Evolutionary conservation across 2,797 vertebrate genomes (phyloP).

Genomic region (Lagodon rhomboides): DNA sequence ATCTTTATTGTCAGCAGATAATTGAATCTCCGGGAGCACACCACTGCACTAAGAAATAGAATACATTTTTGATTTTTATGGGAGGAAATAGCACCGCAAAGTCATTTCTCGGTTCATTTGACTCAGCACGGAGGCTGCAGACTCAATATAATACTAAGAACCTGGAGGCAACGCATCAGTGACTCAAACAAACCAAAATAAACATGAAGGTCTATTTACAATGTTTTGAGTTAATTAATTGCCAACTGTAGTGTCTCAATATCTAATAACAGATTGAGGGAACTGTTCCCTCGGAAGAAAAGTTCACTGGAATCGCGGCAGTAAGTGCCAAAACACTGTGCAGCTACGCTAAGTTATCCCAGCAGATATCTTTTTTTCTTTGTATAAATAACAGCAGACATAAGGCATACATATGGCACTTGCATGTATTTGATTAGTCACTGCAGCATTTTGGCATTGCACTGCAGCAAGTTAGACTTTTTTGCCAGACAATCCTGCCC

Average conservation of each 20-base stretch:
- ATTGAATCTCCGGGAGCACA: neutral
- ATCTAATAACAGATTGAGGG: neutral
- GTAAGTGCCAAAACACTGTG: neutral
- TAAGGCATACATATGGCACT: neutral
- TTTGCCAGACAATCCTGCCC: too few species aligned
- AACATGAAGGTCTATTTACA: neutral
- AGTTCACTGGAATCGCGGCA: neutral
- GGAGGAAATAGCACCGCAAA: neutral
- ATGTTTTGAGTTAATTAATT: neutral
- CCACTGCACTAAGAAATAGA: neutral
- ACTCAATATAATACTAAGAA: neutral
- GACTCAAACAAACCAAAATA: neutral
- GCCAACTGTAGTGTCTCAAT: neutral
- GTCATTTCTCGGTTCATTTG: constrained; percentile 15
- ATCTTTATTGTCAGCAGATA: constrained; percentile 1
- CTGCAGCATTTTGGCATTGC: neutral
- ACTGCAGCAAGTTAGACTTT: neutral
- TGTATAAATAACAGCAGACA: neutral
- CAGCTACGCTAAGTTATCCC: neutral
- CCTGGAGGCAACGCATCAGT: neutral
- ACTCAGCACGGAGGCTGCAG: constrained; percentile 18
- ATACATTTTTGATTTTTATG: neutral
- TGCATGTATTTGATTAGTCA: neutral
- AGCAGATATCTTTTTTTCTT: too few species aligned
- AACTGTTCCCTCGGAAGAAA: neutral